Conservation (phyloP, 2,888 invertebrate species). For the Idaea dimidiata region DNA sequence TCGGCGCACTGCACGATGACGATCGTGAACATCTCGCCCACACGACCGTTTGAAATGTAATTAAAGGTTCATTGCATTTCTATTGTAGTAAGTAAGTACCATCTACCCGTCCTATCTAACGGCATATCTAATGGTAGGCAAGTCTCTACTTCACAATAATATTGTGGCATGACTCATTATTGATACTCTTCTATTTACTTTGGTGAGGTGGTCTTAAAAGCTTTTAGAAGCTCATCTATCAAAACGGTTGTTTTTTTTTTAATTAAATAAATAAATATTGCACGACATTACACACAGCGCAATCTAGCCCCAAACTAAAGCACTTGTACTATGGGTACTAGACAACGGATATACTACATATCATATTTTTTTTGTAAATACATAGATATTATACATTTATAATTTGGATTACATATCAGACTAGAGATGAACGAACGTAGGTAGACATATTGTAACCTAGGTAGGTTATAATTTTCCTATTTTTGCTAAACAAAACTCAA, state of each 20-base stretch:
- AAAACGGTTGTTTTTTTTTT: not conserved
- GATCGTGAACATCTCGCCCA: slow-evolving; percentile 28
- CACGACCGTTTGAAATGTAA: slow-evolving; percentile 18
- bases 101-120: slow-evolving; percentile 16
- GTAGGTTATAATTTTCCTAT: too few species aligned
- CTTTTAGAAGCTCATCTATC: not conserved
- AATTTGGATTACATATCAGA: too few species aligned
- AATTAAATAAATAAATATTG: not conserved
- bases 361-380: too few species aligned
- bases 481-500: too few species aligned
- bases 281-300: too few species aligned
- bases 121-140: slow-evolving; percentile 12
- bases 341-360: too few species aligned
- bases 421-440: too few species aligned
- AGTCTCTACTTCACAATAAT: not conserved
- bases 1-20: slow-evolving; percentile 29
- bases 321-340: too few species aligned
- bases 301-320: too few species aligned
- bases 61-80: slow-evolving; percentile 29
- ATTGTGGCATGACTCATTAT: not conserved
- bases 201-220: not conserved
- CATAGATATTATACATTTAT: too few species aligned
- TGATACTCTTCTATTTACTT: not conserved
- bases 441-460: too few species aligned
- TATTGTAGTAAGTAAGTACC: slow-evolving; percentile 19